phyloP scores from a whole-genome alignment of 37 sponge, comb jelly and placozoan genomes.

The Geodia barretti region DNA sequence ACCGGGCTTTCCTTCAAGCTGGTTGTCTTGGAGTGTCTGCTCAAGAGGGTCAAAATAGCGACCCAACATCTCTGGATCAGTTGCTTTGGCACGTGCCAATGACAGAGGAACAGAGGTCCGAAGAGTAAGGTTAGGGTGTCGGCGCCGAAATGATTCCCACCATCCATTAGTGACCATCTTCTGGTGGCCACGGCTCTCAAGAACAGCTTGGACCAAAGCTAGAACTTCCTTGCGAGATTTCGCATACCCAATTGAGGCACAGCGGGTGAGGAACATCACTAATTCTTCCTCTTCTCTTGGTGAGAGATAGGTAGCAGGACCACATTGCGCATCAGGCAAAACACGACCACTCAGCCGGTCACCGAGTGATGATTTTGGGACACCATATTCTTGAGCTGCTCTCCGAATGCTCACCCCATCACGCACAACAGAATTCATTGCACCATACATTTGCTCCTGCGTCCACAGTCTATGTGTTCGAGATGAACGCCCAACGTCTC shows the following conservation, averaged over 20 bases:
- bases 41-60: constrained; percentile 48
- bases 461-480: too few relatives aligned
- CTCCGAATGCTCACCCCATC: too few relatives aligned
- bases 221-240: constrained; percentile 21
- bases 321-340: too few relatives aligned
- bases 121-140: constrained; percentile 20
- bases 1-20: constrained; percentile 19
- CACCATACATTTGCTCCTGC: too few relatives aligned
- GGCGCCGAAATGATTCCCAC: constrained; percentile 24
- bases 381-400: too few relatives aligned
- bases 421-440: too few relatives aligned
- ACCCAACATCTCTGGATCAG: constrained; percentile 21
- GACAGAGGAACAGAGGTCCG: constrained; percentile 12
- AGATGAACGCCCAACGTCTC: too few relatives aligned
- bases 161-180: constrained; percentile 17
- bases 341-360: too few relatives aligned
- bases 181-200: not conserved
- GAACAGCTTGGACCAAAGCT: constrained; percentile 1
- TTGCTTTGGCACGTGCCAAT: constrained; percentile 8
- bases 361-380: too few relatives aligned
- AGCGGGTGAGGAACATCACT: too few relatives aligned
- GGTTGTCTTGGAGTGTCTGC: constrained; percentile 17
- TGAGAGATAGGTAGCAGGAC: too few relatives aligned
- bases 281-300: too few relatives aligned
- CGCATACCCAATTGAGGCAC: constrained; percentile 28